phyloP scores from a whole-genome alignment of 2,113 vertebrate genomes.

The Lathamus discolor region DNA sequence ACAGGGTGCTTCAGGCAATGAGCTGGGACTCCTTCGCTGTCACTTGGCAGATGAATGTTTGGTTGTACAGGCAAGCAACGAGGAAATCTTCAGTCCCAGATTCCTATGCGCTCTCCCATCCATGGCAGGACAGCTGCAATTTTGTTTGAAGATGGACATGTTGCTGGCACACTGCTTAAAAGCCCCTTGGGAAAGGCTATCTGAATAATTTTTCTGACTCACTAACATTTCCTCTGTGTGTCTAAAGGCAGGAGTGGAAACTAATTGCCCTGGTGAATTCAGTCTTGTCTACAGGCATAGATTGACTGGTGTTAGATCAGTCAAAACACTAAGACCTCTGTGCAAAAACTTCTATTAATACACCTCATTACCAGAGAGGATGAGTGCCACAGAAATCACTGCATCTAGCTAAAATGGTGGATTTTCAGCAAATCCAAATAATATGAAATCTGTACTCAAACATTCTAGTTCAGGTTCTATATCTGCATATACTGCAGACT shows the following conservation, averaged over 20 bases:
- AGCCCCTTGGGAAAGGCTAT: background rate
- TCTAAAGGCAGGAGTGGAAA: background rate
- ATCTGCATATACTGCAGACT: background rate
- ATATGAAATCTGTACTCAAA: background rate
- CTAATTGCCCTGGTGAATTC: background rate
- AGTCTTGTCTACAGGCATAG: background rate
- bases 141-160: background rate
- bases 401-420: background rate
- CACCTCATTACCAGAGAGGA: background rate
- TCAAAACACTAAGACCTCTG: background rate
- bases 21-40: background rate
- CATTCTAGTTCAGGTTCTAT: background rate
- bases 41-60: background rate
- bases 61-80: rapidly evolving
- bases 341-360: background rate
- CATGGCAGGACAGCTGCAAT: background rate
- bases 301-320: background rate
- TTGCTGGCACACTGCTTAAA: background rate
- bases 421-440: background rate
- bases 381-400: background rate
- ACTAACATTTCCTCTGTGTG: background rate
- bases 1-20: rapidly evolving
- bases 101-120: background rate
- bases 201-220: background rate
- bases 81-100: background rate